A percentile compares a stretch with the other conserved stretches of the same genome.
These are phyloP conservation scores for Synanthedon andrenaeformis DNA, from an alignment of 2,888 invertebrate genomes.

Conservation along the genomic window DNA sequence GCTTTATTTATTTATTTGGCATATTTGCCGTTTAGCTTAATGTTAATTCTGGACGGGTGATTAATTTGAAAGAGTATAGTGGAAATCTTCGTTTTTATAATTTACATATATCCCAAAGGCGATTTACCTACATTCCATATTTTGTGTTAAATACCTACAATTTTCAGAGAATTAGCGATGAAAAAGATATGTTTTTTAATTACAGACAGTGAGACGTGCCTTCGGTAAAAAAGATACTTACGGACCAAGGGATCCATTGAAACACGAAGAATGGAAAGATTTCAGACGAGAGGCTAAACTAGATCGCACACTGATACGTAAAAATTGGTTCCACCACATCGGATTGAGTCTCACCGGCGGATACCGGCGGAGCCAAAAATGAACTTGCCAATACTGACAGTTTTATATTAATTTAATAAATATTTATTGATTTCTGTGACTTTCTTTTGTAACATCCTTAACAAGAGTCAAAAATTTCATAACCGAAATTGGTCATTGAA, in stretches of 20 bases:
- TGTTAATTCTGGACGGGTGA: no score
- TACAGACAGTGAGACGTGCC: conserved; percentile 53
- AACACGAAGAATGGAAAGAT: conserved; percentile 69
- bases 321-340: conserved; percentile 50
- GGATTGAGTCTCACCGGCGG: conserved; percentile 39
- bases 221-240: conserved; percentile 55
- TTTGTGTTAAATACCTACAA: background rate
- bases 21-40: no score
- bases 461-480: no score
- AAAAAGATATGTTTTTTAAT: background rate
- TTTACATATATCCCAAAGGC: no score
- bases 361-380: conserved; percentile 21
- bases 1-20: no score
- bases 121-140: no score
- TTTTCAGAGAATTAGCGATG: background rate
- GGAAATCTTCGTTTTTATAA: no score
- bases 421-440: background rate
- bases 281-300: conserved; percentile 61
- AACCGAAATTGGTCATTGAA: no score
- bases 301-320: conserved; percentile 34
- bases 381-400: background rate
- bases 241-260: conserved; percentile 65
- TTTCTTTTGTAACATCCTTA: background rate
- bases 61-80: no score
- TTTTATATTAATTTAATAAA: background rate